Percentiles rank a stretch among this genome's conserved stretches.
These are phyloP conservation scores for Cheumatopsyche charites DNA, from an alignment of 1,140 invertebrate species.

Conservation along the genomic window DNA sequence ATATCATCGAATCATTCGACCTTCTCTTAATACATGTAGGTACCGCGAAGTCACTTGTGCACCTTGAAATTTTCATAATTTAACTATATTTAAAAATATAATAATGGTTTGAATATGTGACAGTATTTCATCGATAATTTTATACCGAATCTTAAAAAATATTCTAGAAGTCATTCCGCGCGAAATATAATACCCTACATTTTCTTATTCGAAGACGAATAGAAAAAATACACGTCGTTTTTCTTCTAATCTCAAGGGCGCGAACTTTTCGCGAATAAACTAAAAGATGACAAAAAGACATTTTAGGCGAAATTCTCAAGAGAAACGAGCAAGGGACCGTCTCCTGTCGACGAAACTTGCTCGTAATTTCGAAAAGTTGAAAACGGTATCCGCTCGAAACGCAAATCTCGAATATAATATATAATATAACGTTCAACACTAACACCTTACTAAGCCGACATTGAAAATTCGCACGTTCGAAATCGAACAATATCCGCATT, in stretches of 20 bases:
- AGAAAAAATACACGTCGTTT: conserved; percentile 12
- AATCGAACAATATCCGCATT: not conserved
- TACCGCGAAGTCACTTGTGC: no score
- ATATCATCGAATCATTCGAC: no score
- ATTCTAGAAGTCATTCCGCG: no score
- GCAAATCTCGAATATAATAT: conserved; percentile 11
- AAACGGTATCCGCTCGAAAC: conserved; percentile 16
- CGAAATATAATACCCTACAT: no score
- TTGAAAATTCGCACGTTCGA: no score
- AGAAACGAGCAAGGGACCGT: not conserved
- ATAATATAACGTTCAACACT: not conserved
- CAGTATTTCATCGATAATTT: no score
- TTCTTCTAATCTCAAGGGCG: conserved; percentile 13
- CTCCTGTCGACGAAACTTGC: conserved; percentile 8
- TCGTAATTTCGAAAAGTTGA: conserved; percentile 17
- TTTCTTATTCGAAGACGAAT: not conserved
- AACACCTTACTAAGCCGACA: no score
- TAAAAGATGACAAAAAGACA: conserved; percentile 28
- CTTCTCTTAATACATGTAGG: no score
- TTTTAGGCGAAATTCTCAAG: conserved; percentile 19
- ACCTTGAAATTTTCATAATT: no score
- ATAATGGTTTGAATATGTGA: no score
- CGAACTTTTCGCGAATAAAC: conserved; percentile 19
- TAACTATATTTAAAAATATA: no score
- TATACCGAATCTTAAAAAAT: no score